Conservation (phyloP, 2,113 vertebrate species). For the Melospiza georgiana region DNA sequence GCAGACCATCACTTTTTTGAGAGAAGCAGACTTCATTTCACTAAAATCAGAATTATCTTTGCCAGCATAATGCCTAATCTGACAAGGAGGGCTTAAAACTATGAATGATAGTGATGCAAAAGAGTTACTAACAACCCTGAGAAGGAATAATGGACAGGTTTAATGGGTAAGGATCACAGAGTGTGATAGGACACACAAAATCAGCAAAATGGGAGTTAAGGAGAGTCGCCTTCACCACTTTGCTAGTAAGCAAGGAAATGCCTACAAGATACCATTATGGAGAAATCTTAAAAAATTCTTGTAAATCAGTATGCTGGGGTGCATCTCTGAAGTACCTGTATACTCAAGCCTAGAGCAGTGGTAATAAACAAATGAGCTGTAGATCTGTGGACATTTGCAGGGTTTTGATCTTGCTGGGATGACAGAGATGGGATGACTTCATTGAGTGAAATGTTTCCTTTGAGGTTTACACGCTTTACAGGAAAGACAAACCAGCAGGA, state of each 20-base stretch:
- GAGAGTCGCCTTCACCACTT: rapidly evolving
- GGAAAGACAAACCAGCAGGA: background rate
- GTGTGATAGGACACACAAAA: background rate
- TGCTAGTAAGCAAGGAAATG: background rate
- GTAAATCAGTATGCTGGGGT: background rate
- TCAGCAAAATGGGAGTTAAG: background rate
- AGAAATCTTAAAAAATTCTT: background rate
- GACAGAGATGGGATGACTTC: too few species aligned
- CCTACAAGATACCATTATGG: background rate
- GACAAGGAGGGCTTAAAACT: background rate
- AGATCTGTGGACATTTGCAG: background rate
- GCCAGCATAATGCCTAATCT: background rate
- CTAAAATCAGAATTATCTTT: background rate
- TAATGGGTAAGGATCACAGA: background rate
- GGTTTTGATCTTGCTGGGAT: background rate
- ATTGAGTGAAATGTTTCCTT: background rate
- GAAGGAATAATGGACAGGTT: background rate
- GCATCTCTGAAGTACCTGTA: background rate
- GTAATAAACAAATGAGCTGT: background rate
- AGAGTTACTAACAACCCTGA: background rate
- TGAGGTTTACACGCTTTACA: background rate
- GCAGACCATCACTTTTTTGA: background rate
- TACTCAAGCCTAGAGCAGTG: background rate
- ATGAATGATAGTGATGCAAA: background rate
- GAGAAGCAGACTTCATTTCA: background rate